Percentiles rank a stretch among this genome's conserved stretches.
phyloP scores from a whole-genome alignment of 2,888 invertebrate genomes.

The Dastarcus helophoroides region DNA sequence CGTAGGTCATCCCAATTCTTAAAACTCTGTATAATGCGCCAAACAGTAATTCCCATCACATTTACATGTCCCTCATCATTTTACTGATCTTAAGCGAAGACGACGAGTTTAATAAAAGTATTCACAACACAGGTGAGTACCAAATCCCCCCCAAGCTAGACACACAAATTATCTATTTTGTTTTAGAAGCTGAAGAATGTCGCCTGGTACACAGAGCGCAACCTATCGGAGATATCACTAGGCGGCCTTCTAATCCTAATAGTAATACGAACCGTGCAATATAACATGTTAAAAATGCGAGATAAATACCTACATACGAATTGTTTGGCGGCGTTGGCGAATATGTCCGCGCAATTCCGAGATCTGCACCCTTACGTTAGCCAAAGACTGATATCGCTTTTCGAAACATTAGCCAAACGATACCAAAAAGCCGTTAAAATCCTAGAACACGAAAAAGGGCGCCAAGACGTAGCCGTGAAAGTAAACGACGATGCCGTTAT shows the following conservation, averaged over 20 bases:
- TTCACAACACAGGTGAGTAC: constrained; percentile 94
- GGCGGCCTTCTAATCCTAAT: constrained; percentile 91
- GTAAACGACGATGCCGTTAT: constrained; percentile 24
- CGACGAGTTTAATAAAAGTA: constrained; percentile 83
- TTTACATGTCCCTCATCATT: constrained; percentile 97
- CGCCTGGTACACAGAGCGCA: constrained; percentile 88
- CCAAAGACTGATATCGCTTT: constrained; percentile 82
- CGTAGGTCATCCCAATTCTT: constrained; percentile 79
- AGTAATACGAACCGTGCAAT: constrained; percentile 92
- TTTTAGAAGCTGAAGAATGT: constrained; percentile 75
- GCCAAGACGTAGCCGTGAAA: constrained; percentile 19
- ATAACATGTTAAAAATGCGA: constrained; percentile 91
- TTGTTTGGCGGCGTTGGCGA: constrained; percentile 94
- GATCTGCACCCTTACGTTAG: constrained; percentile 92
- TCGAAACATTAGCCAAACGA: constrained; percentile 83
- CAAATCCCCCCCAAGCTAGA: too few species aligned
- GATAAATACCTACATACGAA: constrained; percentile 98
- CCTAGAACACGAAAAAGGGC: constrained; percentile 13
- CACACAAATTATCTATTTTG: constrained; percentile 5
- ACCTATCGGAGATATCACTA: constrained; percentile 82
- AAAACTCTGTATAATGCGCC: constrained; percentile 88
- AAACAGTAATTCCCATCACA: constrained; percentile 88
- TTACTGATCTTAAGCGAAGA: constrained; percentile 94
- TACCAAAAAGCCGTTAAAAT: constrained; percentile 49
- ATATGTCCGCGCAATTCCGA: constrained; percentile 92